Evolutionary conservation across 2,888 invertebrate genomes (phyloP), one percentile per base, ranked within the genome.

Genomic region (Cephus spinipes): DNA sequence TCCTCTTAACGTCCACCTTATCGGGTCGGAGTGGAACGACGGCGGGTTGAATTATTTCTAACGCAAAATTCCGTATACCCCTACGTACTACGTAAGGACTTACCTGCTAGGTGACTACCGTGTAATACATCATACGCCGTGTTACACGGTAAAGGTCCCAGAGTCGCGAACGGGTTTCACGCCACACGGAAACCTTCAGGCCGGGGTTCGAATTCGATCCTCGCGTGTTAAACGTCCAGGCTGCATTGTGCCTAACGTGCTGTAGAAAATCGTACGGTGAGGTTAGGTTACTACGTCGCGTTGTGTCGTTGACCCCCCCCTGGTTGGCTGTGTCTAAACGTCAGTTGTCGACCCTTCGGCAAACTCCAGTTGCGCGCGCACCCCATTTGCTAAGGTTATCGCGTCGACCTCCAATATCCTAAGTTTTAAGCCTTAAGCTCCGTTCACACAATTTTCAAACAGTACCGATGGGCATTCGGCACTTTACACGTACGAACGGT

Each of bases 351-450:
- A 23, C 55, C 55, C 6, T 23, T 2, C 40, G 6, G 23, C 71
- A 33, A 79, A 76, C 76, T 71, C 77, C 69, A 69, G 77, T 79
- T 78, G 76, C 32, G 69, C 76, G 82, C 83, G 76, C 32, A 73
- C 75, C 83, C 83, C 81, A 84, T 86, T 86, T 83, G 83, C 83
- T 83, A 85, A 86, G 86, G 86, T 86, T 86, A 86, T 86, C 85
- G 76, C 81, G 81, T 81, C 84, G 86, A 85, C 86, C 86, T 86
- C 86, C 82, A 86, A 83, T 82, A 30, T 69, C 73, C 68, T 33
- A 35, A 76, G 40, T 23, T 23, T 23, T 9, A 9, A 9, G 4
- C 9, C 9, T 23, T 55, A 55, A 23, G 2, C 9, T 6, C 55
- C 23, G 55, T 55, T 23, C 23, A 23, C 55, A 23, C 23, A 0